A percentile compares a stretch with the other conserved stretches of the same genome.
Conservation (phyloP, 2,113 vertebrate genomes). For the Gorsachius goisagi region DNA sequence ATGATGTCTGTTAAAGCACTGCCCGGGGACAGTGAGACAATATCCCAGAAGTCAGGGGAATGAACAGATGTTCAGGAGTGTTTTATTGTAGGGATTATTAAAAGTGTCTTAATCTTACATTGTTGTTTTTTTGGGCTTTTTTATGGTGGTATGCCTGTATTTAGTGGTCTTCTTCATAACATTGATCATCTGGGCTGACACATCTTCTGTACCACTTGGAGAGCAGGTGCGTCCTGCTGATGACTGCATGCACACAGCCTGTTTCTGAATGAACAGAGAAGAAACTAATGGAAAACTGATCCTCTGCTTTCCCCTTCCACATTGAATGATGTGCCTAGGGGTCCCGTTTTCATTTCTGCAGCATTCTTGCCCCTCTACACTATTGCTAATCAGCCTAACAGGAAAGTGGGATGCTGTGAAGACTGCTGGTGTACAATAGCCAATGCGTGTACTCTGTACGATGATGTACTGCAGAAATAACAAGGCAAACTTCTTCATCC, state of each 20-base stretch:
- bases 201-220: background rate
- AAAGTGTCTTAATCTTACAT: background rate
- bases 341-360: background rate
- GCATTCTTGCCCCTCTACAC: background rate
- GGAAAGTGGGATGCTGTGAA: background rate
- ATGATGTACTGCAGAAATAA: background rate
- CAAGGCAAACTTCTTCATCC: background rate
- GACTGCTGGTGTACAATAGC: background rate
- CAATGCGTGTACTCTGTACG: accelerated
- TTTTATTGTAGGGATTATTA: slow-evolving; percentile 6
- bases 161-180: background rate
- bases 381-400: background rate
- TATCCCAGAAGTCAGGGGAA: background rate
- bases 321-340: background rate
- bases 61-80: background rate
- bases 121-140: background rate
- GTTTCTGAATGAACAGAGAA: background rate
- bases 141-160: background rate
- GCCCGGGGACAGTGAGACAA: background rate
- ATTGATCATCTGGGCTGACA: background rate
- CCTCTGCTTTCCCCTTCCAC: background rate
- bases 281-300: background rate
- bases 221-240: background rate
- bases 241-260: accelerated
- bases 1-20: background rate